Conservation (phyloP, 1,140 invertebrate genomes). For the Proales similis region DNA sequence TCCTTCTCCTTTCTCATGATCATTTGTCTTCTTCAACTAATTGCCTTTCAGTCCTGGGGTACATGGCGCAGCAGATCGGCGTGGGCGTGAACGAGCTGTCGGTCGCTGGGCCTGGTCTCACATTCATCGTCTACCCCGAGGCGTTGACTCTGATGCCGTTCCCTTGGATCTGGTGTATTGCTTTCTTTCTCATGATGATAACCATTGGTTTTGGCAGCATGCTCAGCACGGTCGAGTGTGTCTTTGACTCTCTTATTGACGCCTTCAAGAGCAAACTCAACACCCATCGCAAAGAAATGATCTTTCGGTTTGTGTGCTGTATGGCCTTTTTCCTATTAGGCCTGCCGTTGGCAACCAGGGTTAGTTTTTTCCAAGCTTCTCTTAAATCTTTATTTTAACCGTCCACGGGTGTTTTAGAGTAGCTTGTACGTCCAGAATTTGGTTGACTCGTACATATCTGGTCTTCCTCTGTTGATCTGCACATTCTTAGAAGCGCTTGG, state of each 20-base stretch:
- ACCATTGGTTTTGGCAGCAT: slow-evolving; percentile 76
- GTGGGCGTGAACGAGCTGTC: slow-evolving; percentile 47
- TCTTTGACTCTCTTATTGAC: slow-evolving; percentile 20
- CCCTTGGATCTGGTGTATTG: slow-evolving; percentile 84
- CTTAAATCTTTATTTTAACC: slow-evolving; percentile 6
- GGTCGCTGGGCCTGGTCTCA: slow-evolving; percentile 38
- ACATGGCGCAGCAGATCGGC: slow-evolving; percentile 43
- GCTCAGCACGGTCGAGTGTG: slow-evolving; percentile 15
- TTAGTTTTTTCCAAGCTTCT: slow-evolving; percentile 5
- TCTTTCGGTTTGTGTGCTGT: slow-evolving; percentile 12
- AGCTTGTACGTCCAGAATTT: slow-evolving; percentile 75
- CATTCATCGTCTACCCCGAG: slow-evolving; percentile 72
- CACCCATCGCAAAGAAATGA: slow-evolving; percentile 1
- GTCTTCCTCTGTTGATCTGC: slow-evolving; percentile 73
- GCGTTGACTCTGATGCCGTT: slow-evolving; percentile 76
- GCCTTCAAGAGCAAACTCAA: slow-evolving; percentile 30
- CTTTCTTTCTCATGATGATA: slow-evolving; percentile 96
- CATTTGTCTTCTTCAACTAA: not conserved
- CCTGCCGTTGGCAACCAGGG: slow-evolving; percentile 20
- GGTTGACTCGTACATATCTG: slow-evolving; percentile 76
- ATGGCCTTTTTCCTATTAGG: slow-evolving; percentile 24
- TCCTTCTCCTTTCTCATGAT: not conserved
- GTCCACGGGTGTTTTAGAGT: slow-evolving; percentile 46
- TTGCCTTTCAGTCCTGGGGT: slow-evolving; percentile 42
- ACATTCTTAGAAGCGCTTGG: slow-evolving; percentile 65